Percentiles rank a stretch among this genome's conserved stretches.
phyloP scores from a whole-genome alignment of 2,113 vertebrate genomes.

The Psittacara wagleri region DNA sequence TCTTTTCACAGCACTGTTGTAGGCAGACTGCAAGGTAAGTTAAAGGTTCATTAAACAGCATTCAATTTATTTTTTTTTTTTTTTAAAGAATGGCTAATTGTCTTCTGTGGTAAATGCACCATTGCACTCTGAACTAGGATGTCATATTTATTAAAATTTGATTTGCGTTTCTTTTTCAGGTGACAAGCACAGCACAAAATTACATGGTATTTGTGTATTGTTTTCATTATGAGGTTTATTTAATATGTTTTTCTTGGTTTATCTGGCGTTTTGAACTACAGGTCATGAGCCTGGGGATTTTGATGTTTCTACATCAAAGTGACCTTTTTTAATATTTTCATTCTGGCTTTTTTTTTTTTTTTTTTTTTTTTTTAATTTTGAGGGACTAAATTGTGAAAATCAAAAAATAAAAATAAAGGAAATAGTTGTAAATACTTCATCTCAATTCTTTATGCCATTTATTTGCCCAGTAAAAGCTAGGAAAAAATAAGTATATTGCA shows the following conservation, averaged over 20 bases:
- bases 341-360: neutral
- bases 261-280: conserved; percentile 30
- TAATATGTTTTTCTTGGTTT: conserved; percentile 37
- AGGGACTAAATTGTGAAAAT: neutral
- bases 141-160: conserved; percentile 55
- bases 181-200: neutral
- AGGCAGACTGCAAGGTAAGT: conserved; percentile 54
- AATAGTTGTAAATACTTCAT: neutral
- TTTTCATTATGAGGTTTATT: conserved; percentile 13
- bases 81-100: neutral
- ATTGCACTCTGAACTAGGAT: neutral
- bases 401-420: neutral
- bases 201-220: neutral
- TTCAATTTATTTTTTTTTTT: neutral
- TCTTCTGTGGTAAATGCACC: conserved; percentile 31
- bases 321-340: conserved; percentile 38
- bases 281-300: conserved; percentile 29
- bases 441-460: neutral
- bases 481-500: neutral
- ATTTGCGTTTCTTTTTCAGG: conserved; percentile 14
- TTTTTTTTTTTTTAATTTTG: neutral
- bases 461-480: neutral
- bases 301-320: conserved; percentile 34
- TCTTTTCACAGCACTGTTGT: conserved; percentile 34
- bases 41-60: conserved; percentile 66